Evolutionary conservation across 2,888 invertebrate species (phyloP).

Genomic region (Hipparchia semele): DNA sequence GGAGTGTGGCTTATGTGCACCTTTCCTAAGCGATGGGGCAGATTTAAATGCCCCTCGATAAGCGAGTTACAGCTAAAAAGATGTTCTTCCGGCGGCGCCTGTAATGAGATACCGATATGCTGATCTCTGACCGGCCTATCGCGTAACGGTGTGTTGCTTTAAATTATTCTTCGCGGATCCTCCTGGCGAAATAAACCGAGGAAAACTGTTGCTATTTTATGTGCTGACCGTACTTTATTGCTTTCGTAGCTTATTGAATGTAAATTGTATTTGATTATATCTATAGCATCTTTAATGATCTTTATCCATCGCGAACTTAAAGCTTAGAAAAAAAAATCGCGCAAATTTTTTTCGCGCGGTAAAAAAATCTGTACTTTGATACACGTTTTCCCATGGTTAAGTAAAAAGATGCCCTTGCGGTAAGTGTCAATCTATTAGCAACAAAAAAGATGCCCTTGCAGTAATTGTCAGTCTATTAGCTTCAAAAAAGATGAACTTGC

Average conservation of each 20-base stretch:
- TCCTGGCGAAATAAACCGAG: constrained; percentile 17
- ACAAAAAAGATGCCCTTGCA: too few relatives aligned
- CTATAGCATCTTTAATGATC: not conserved
- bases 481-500: too few relatives aligned
- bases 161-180: constrained; percentile 24
- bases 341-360: too few relatives aligned
- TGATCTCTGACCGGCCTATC: constrained; percentile 42
- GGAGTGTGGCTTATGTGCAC: not conserved
- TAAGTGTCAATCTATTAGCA: too few relatives aligned
- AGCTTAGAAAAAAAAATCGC: too few relatives aligned
- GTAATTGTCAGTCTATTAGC: too few relatives aligned
- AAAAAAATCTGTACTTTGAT: too few relatives aligned
- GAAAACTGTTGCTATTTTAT: constrained; percentile 15
- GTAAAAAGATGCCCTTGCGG: too few relatives aligned
- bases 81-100: constrained; percentile 44
- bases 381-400: too few relatives aligned
- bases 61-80: constrained; percentile 47
- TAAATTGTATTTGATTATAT: not conserved
- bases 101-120: constrained; percentile 42
- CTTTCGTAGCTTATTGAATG: not conserved
- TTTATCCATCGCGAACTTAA: not conserved
- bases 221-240: constrained; percentile 2
- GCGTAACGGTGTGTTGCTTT: constrained; percentile 33
- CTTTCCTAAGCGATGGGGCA: not conserved
- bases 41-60: constrained; percentile 33